These are phyloP conservation scores for Bombus haemorrhoidalis DNA, from an alignment of 1,140 invertebrate species.

Conservation along the genomic window DNA sequence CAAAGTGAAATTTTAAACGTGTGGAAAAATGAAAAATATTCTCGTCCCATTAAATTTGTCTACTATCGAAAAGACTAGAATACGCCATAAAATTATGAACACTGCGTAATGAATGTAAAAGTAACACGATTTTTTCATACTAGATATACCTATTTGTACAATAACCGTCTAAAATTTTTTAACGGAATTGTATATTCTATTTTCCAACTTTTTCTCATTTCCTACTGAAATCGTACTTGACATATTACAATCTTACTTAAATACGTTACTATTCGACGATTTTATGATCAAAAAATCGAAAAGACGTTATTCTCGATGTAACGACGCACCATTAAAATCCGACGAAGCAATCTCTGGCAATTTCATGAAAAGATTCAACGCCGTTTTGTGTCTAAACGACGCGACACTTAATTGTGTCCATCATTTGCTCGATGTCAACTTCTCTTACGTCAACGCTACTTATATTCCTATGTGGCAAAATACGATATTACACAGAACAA, in stretches of 20 bases:
- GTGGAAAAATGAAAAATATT: too few species aligned
- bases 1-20: too few species aligned
- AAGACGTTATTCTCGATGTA: background rate
- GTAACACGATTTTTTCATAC: too few species aligned
- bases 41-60: too few species aligned
- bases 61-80: too few species aligned
- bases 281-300: background rate
- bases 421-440: constrained; percentile 7
- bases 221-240: too few species aligned
- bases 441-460: background rate
- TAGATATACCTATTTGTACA: too few species aligned
- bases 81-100: too few species aligned
- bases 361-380: background rate
- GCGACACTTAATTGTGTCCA: background rate
- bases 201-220: too few species aligned
- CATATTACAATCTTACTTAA: background rate
- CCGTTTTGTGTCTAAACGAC: background rate
- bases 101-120: too few species aligned
- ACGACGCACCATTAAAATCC: background rate
- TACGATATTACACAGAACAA: background rate
- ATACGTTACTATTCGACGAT: background rate
- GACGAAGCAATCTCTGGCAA: background rate
- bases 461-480: background rate
- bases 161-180: too few species aligned
- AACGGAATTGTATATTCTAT: too few species aligned